Evolutionary conservation across 2,113 vertebrate genomes (phyloP).

Genomic region (Bubalus kerabau): DNA sequence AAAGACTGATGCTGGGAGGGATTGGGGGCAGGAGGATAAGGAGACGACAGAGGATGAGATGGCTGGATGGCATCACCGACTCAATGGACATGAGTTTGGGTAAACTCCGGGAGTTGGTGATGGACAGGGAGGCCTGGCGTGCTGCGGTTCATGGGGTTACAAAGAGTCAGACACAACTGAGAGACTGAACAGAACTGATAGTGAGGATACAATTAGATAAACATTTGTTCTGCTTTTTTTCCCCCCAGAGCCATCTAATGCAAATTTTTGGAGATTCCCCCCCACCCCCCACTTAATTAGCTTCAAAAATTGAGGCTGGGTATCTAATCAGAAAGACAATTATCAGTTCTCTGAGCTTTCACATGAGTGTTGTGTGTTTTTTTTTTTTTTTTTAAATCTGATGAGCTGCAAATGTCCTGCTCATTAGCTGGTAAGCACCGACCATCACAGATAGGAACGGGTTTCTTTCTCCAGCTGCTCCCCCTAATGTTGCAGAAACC

Average conservation of each 20-base stretch:
- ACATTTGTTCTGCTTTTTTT: background rate
- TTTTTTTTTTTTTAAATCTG: constrained; percentile 24
- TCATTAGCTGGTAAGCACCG: constrained; percentile 62
- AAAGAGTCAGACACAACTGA: no score
- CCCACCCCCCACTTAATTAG: background rate
- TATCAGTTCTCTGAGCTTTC: constrained; percentile 35
- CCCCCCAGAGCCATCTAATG: background rate
- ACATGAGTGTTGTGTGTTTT: background rate
- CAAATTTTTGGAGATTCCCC: background rate
- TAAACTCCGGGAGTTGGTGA: no score
- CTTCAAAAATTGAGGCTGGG: constrained; percentile 10
- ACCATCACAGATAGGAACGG: constrained; percentile 53
- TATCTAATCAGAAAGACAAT: constrained; percentile 37
- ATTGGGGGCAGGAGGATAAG: no score
- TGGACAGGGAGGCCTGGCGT: no score
- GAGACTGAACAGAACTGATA: no score
- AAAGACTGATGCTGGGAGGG: no score
- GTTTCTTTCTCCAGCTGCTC: constrained; percentile 64
- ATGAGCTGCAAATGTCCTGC: constrained; percentile 59
- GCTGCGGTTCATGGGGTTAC: no score
- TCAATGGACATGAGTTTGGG: no score
- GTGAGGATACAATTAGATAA: background rate
- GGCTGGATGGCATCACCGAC: no score
- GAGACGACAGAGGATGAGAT: no score
- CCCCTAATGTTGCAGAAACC: constrained; percentile 73